Conservation (phyloP, 2,797 vertebrate species). For the Triplophysa bombifrons region DNA sequence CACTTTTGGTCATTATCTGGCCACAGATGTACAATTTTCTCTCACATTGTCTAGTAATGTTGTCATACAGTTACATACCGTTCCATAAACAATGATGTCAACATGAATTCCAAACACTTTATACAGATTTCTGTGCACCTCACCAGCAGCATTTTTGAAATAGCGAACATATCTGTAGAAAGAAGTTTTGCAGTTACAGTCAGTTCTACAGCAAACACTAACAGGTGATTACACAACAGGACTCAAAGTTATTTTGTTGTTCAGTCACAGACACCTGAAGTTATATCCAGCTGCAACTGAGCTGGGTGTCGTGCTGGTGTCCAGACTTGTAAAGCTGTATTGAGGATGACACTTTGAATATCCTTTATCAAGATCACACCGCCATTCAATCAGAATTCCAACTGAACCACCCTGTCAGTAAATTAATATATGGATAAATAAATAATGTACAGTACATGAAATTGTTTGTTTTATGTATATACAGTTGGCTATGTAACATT, state of each 20-base stretch:
- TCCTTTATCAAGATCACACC: constrained; percentile 89
- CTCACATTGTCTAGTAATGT: too few species aligned
- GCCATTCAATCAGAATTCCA: constrained; percentile 87
- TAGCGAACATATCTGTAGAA: constrained; percentile 83
- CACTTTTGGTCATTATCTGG: too few species aligned
- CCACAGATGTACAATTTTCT: too few species aligned
- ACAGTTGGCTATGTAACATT: too few species aligned
- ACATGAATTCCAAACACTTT: constrained; percentile 90
- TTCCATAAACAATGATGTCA: constrained; percentile 86
- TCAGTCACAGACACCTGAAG: constrained; percentile 85
- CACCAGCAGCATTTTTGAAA: constrained; percentile 75
- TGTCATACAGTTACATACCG: constrained; percentile 71
- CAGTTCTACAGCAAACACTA: neutral
- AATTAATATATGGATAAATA: neutral
- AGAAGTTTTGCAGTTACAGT: neutral
- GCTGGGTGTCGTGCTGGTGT: constrained; percentile 67
- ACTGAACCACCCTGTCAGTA: constrained; percentile 82
- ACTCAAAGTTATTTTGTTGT: neutral
- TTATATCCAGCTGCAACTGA: constrained; percentile 83
- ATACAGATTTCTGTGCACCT: constrained; percentile 78
- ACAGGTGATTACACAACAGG: neutral
- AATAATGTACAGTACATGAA: neutral
- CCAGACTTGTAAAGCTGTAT: constrained; percentile 86
- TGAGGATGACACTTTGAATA: constrained; percentile 81
- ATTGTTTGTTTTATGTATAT: too few species aligned